Percentiles rank a stretch among this genome's conserved stretches.
phyloP scores from a whole-genome alignment of 2,888 invertebrate genomes.

The Eupithecia pulchellata region DNA sequence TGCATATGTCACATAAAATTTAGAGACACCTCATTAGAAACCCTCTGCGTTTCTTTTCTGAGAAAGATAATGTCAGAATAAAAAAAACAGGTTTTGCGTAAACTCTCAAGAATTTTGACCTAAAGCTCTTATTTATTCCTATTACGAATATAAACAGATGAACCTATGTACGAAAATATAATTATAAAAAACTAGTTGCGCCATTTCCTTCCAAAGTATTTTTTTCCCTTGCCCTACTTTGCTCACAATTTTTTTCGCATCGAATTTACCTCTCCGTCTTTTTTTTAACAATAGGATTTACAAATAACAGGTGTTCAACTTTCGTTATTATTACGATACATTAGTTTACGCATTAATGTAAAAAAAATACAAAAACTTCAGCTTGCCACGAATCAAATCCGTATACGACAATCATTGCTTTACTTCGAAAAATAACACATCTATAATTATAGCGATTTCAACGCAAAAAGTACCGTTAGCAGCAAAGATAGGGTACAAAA shows the following conservation, averaged over 20 bases:
- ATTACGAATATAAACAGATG: not conserved
- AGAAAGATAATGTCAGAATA: not conserved
- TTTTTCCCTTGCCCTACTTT: constrained; percentile 37
- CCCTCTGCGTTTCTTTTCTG: not conserved
- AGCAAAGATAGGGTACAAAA: constrained; percentile 52
- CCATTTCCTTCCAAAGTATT: not conserved
- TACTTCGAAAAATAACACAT: constrained; percentile 78
- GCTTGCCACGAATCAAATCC: constrained; percentile 82
- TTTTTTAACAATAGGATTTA: constrained; percentile 74
- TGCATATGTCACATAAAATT: constrained; percentile 4
- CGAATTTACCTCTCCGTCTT: constrained; percentile 66
- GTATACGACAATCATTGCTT: constrained; percentile 84
- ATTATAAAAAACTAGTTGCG: not conserved
- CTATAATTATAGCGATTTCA: constrained; percentile 61
- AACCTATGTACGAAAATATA: not conserved
- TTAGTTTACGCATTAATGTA: constrained; percentile 77
- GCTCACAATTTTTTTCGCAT: constrained; percentile 58
- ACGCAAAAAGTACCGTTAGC: constrained; percentile 54
- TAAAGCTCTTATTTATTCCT: not conserved
- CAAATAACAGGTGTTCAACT: constrained; percentile 77
- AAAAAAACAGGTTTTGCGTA: not conserved
- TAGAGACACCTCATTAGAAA: constrained; percentile 7
- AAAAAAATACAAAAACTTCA: constrained; percentile 67
- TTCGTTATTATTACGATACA: constrained; percentile 80
- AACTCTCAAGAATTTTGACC: not conserved